These are phyloP conservation scores for Meloidogyne hapla DNA, from an alignment of 1,140 invertebrate genomes.

Conservation along the genomic window DNA sequence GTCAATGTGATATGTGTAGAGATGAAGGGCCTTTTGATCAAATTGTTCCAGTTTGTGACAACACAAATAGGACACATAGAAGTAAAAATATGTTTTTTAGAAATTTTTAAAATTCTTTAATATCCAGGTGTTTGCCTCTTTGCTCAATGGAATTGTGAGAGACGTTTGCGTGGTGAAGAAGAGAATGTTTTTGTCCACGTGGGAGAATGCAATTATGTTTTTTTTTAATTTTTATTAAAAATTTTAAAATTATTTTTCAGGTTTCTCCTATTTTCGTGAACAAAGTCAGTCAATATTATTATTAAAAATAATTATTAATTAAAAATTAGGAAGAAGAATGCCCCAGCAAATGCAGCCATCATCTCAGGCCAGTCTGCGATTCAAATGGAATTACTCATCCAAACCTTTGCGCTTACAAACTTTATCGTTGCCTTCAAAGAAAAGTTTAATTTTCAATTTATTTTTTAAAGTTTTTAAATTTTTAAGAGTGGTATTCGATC, in stretches of 20 bases:
- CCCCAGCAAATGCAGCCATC: slow-evolving; percentile 39
- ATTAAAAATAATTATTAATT: not conserved
- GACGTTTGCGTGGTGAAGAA: slow-evolving; percentile 26
- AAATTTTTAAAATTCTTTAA: slow-evolving; percentile 18
- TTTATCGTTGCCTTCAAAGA: slow-evolving; percentile 51
- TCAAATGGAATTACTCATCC: slow-evolving; percentile 48
- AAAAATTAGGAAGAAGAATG: slow-evolving; percentile 46
- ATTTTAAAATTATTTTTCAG: slow-evolving; percentile 15
- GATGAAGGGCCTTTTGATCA: slow-evolving; percentile 23
- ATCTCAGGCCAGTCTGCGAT: slow-evolving; percentile 52
- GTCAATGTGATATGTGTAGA: slow-evolving; percentile 8
- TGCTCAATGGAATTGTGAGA: slow-evolving; percentile 49
- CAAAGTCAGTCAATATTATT: slow-evolving; percentile 18
- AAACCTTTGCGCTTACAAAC: slow-evolving; percentile 52
- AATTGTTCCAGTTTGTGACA: slow-evolving; percentile 37
- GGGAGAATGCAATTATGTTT: slow-evolving; percentile 42
- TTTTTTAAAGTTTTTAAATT: not conserved
- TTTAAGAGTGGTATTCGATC: not conserved
- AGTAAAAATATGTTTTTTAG: slow-evolving; percentile 7
- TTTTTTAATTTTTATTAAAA: not conserved
- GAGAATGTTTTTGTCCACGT: slow-evolving; percentile 46
- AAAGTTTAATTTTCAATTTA: slow-evolving; percentile 20
- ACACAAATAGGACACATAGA: slow-evolving; percentile 34
- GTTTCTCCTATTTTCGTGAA: slow-evolving; percentile 11
- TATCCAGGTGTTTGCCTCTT: slow-evolving; percentile 36